Percentiles rank a stretch among this genome's conserved stretches.
phyloP scores from a whole-genome alignment of 2,113 vertebrate species.

The Mormyrus lacerda region DNA sequence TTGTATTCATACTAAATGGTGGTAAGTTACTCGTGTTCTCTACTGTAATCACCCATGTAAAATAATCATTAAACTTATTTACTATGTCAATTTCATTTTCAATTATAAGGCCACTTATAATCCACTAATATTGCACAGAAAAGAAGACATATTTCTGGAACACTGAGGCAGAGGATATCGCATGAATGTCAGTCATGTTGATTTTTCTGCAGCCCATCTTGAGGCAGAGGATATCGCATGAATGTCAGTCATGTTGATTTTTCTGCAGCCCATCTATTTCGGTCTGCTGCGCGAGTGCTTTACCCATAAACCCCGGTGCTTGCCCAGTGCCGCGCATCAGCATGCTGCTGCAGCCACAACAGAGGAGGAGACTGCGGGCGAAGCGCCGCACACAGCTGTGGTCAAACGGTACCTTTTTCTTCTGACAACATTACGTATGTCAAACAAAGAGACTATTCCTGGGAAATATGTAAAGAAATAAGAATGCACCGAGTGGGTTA shows the following conservation, averaged over 20 bases:
- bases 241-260: background rate
- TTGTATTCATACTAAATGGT: too few relatives aligned
- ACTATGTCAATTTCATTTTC: too few relatives aligned
- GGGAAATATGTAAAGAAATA: background rate
- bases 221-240: background rate
- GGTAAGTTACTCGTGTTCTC: too few relatives aligned
- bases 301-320: background rate
- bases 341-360: background rate
- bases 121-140: background rate
- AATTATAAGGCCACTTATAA: background rate
- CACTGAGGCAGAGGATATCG: background rate
- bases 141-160: background rate
- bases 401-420: background rate
- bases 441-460: background rate
- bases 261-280: conserved; percentile 6
- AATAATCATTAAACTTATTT: too few relatives aligned
- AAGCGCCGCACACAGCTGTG: background rate
- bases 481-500: background rate
- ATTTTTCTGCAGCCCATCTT: background rate
- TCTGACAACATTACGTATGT: background rate
- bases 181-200: background rate
- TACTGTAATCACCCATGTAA: too few relatives aligned
- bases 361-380: background rate
- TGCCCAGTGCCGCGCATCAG: background rate
- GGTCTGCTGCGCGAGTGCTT: background rate